Evolutionary conservation across 2,797 vertebrate genomes (phyloP).

Genomic region (Glossophaga mutica): DNA sequence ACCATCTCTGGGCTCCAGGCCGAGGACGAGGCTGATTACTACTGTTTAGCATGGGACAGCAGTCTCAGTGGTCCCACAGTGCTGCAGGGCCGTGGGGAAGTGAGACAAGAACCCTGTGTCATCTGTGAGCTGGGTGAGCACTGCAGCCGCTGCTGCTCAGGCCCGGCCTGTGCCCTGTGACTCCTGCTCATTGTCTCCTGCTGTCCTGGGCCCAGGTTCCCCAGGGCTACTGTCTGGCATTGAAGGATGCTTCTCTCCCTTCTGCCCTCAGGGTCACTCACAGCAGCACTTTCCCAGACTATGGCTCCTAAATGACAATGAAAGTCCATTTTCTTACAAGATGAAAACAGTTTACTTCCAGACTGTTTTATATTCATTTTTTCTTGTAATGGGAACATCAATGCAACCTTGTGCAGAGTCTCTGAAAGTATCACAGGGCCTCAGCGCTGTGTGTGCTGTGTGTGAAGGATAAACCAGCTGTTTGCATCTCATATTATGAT

Average conservation of each 20-base stretch:
- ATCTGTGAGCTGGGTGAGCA: background rate
- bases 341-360: background rate
- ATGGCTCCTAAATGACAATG: too few species aligned
- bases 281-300: too few species aligned
- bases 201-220: background rate
- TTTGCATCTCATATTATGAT: background rate
- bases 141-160: background rate
- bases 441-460: background rate
- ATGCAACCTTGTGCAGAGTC: background rate
- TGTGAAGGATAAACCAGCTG: background rate
- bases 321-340: background rate
- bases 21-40: background rate
- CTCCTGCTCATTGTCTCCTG: background rate
- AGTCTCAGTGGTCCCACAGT: background rate
- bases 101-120: background rate
- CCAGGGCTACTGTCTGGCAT: background rate
- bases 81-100: background rate
- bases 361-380: background rate
- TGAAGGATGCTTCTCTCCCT: accelerated
- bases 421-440: background rate
- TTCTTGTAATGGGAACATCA: background rate
- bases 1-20: background rate
- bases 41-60: background rate
- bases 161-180: background rate
- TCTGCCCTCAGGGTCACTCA: background rate